Base-by-base conservation (phyloP, 2,888 invertebrate genomes). In the Exocentrus adspersus region DNA sequence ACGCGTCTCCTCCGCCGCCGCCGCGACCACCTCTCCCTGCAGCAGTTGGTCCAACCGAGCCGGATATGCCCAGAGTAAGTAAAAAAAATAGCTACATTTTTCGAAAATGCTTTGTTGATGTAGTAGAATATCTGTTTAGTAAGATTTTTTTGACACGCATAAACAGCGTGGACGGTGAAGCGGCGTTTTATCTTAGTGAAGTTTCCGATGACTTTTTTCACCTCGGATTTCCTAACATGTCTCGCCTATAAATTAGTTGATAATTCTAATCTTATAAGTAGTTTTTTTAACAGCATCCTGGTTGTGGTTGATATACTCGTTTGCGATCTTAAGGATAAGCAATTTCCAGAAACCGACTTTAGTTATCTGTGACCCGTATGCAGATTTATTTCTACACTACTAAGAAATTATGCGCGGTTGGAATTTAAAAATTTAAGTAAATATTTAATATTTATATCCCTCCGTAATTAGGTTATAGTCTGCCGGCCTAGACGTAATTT, bases 1-100 rank as follows among this genome's bases (percentile, higher is more conserved):
- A 75, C 75, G 74, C 75, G 69, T 71, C 72, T 67, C 65, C 73
- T 69, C 75, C 76, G 75, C 75, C 77, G 74, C 75, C 75, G 73
- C 77, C 73, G 70, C 75, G 72, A 70, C 72, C 74, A 72, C 73
- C 66, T 67, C 74, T 74, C 71, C 72, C 75, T 69, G 74, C 61
- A 66, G 68, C 63, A 53, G 52, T 19, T 54, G 65, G 66, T 61
- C 10, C 56, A 32, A 53, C 64, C 42, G 62, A 61, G 45, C 54
- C 60, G 58, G 65, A 67, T 30, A 73, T 73, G 75, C 74, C 74
- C 20, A 72, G 69, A 74, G 75, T 75, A 73, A 76, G 76, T 73
- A 12, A 37, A 3, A 3, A 24, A 5, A 24, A 24, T 24, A 24
- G 4, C 24, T 24, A 24, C 24, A 24, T 24, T 24, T 24, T n/a